Percentiles rank a stretch among this genome's conserved stretches.
Conservation (phyloP, 2,113 vertebrate genomes). For the Laterallus jamaicensis region DNA sequence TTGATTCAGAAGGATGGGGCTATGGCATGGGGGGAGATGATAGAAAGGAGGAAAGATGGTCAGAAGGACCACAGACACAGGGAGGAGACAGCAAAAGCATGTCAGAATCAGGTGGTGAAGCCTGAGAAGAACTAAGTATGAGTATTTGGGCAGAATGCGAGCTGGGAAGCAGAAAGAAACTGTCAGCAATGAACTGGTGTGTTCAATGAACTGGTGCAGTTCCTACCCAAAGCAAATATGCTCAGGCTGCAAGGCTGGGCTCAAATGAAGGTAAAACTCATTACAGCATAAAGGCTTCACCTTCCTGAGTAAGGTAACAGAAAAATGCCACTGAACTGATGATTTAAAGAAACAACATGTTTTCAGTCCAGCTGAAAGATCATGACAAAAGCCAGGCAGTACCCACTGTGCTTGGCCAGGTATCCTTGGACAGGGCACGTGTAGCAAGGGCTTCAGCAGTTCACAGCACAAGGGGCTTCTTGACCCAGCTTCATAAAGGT, state of each 20-base stretch:
- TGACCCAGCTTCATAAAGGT: not conserved
- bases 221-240: no score
- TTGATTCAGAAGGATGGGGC: not conserved
- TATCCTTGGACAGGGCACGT: accelerated
- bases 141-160: not conserved
- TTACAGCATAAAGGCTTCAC: no score
- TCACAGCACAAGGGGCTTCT: not conserved
- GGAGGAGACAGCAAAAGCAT: not conserved
- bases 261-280: no score
- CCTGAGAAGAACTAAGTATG: not conserved
- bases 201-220: not conserved
- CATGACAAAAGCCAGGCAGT: no score
- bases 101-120: accelerated
- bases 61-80: not conserved
- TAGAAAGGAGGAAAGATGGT: not conserved
- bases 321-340: no score
- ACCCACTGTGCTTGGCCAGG: accelerated
- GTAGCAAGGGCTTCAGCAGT: not conserved
- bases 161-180: not conserved
- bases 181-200: not conserved
- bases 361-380: not conserved
- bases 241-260: no score
- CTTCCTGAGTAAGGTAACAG: no score
- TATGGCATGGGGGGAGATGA: not conserved
- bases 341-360: not conserved